These are phyloP conservation scores for Colistium nudipinnis DNA, from an alignment of 2,113 vertebrate genomes.

Conservation along the genomic window DNA sequence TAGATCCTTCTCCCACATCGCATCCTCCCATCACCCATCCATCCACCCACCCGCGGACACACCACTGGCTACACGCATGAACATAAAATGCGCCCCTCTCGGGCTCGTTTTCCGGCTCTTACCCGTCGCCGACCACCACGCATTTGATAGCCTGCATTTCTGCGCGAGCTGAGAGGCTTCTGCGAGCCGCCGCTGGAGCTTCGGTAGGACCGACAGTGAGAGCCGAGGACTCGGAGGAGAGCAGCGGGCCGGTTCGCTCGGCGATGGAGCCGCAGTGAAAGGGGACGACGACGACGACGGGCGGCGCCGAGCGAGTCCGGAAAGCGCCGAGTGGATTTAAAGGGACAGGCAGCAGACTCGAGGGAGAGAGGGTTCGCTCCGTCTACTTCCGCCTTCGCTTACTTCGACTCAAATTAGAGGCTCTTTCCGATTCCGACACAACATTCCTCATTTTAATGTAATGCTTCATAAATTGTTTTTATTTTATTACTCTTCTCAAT, in stretches of 20 bases:
- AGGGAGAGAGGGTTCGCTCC: background rate
- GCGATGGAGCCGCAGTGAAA: slow-evolving; percentile 79
- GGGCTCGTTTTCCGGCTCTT: slow-evolving; percentile 50
- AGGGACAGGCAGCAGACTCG: slow-evolving; percentile 48
- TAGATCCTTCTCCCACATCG: slow-evolving; percentile 70
- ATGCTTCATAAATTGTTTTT: background rate
- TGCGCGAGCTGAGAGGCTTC: slow-evolving; percentile 51
- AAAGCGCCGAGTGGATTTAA: slow-evolving; percentile 76
- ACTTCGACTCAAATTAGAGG: no score
- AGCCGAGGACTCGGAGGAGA: slow-evolving; percentile 59
- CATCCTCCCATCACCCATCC: slow-evolving; percentile 75
- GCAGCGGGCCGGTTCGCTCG: slow-evolving; percentile 74
- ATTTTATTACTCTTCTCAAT: background rate
- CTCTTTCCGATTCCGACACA: no score
- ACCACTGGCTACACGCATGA: slow-evolving; percentile 37
- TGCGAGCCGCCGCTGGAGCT: slow-evolving; percentile 29
- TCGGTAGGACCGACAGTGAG: slow-evolving; percentile 45
- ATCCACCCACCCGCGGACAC: slow-evolving; percentile 53
- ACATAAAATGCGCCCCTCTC: background rate
- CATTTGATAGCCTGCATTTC: slow-evolving; percentile 87
- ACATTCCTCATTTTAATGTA: background rate
- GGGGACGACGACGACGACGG: slow-evolving; percentile 49
- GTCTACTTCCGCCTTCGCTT: slow-evolving; percentile 9
- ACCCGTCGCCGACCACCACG: slow-evolving; percentile 87
- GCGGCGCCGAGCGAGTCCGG: slow-evolving; percentile 63